A percentile compares a stretch with the other conserved stretches of the same genome.
Conservation (phyloP, 2,888 invertebrate species). For the Molorchus minor region DNA sequence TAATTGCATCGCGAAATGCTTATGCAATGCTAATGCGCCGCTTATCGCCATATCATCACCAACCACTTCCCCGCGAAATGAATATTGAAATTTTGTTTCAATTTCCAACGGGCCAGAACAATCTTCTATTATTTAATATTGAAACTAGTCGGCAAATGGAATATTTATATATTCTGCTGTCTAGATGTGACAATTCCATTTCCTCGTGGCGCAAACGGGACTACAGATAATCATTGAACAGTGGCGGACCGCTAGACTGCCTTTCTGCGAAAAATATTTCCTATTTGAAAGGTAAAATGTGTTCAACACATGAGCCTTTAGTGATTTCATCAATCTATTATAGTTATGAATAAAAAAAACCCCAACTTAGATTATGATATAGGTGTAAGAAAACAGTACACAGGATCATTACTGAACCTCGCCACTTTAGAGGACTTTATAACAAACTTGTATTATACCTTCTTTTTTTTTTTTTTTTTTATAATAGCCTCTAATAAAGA, state of each 20-base stretch:
- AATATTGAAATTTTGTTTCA: constrained; percentile 18
- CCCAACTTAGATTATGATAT: too few species aligned
- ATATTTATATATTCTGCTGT: constrained; percentile 17
- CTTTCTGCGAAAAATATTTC: too few species aligned
- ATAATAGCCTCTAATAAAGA: too few species aligned
- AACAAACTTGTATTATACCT: too few species aligned
- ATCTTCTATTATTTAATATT: constrained; percentile 18
- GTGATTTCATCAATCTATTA: too few species aligned
- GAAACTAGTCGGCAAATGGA: constrained; percentile 21
- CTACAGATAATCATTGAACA: constrained; percentile 10
- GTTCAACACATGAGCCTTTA: too few species aligned
- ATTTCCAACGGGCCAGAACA: constrained; percentile 10
- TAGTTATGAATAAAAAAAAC: too few species aligned
- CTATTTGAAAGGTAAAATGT: too few species aligned
- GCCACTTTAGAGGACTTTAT: too few species aligned
- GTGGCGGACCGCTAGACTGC: neutral
- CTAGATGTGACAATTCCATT: constrained; percentile 19
- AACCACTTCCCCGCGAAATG: neutral
- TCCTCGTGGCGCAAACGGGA: constrained; percentile 10
- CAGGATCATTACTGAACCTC: too few species aligned
- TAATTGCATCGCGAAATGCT: neutral
- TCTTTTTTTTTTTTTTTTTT: too few species aligned
- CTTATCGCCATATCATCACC: neutral
- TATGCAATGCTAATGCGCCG: neutral
- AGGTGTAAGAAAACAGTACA: too few species aligned